phyloP scores from a whole-genome alignment of 2,888 invertebrate species.

The Athalia circularis region DNA sequence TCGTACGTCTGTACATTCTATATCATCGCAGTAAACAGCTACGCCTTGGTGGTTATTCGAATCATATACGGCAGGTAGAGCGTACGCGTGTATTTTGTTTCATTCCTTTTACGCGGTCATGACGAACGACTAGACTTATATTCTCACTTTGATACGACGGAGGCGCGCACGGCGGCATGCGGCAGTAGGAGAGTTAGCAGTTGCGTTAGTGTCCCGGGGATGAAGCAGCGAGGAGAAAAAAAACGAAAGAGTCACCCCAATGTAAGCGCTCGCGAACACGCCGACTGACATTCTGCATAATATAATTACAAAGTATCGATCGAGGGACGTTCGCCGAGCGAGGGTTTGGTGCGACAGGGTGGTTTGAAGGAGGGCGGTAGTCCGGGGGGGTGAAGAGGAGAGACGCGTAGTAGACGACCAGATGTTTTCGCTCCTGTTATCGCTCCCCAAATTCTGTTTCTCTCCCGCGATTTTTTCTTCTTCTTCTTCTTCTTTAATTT shows the following conservation, averaged over 20 bases:
- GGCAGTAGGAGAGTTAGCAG: not conserved
- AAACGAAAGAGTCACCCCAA: constrained; percentile 44
- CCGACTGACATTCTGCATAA: constrained; percentile 58
- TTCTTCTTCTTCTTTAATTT: constrained; percentile 54
- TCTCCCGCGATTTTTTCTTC: constrained; percentile 41
- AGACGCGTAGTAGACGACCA: constrained; percentile 38
- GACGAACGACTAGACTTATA: constrained; percentile 37
- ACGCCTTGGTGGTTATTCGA: too few species aligned
- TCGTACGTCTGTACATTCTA: constrained; percentile 6
- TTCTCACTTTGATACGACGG: not conserved
- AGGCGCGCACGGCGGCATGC: not conserved
- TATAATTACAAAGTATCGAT: constrained; percentile 64
- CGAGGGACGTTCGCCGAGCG: constrained; percentile 33
- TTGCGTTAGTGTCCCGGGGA: not conserved
- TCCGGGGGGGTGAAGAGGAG: not conserved
- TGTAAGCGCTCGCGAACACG: constrained; percentile 46
- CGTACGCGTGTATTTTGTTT: not conserved
- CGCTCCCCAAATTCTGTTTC: constrained; percentile 42
- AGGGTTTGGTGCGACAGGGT: constrained; percentile 35
- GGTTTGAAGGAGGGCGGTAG: not conserved
- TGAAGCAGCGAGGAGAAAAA: constrained; percentile 29
- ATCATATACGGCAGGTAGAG: too few species aligned
- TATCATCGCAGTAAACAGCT: too few species aligned
- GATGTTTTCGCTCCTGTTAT: constrained; percentile 57
- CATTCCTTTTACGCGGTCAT: not conserved